Percentiles rank a stretch among this genome's conserved stretches.
phyloP scores from a whole-genome alignment of 2,113 vertebrate genomes.

The Pionites leucogaster region DNA sequence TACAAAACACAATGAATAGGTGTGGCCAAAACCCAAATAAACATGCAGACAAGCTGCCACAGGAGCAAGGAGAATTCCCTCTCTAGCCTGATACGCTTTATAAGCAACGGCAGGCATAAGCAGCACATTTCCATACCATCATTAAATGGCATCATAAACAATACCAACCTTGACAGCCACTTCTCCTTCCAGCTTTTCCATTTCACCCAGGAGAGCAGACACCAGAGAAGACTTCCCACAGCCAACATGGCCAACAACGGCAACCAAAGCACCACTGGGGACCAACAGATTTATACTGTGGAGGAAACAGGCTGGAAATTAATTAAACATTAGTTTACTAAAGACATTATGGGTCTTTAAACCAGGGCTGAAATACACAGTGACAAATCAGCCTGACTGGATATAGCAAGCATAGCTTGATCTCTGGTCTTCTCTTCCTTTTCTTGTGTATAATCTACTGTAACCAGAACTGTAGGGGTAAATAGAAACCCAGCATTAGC shows the following conservation, averaged over 20 bases:
- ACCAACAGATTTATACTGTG: slow-evolving; percentile 88
- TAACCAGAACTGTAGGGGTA: neutral
- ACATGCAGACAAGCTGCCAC: neutral
- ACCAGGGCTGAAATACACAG: slow-evolving; percentile 1
- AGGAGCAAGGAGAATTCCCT: neutral
- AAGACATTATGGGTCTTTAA: slow-evolving; percentile 10
- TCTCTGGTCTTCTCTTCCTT: neutral
- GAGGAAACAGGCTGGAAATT: slow-evolving; percentile 60
- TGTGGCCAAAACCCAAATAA: neutral
- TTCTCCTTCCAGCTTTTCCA: slow-evolving; percentile 92
- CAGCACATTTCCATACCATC: neutral
- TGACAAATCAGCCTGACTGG: neutral
- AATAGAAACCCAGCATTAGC: neutral
- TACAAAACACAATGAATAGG: neutral
- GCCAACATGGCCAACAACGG: slow-evolving; percentile 93
- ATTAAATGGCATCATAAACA: neutral
- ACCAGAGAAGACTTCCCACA: slow-evolving; percentile 95
- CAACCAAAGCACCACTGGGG: slow-evolving; percentile 88
- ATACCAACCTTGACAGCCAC: slow-evolving; percentile 84
- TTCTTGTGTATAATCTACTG: neutral
- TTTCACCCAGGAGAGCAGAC: slow-evolving; percentile 92
- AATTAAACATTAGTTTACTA: slow-evolving; percentile 56
- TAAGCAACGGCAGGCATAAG: neutral
- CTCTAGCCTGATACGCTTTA: neutral
- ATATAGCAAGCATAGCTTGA: neutral